Percentiles rank a stretch among this genome's conserved stretches.
These are phyloP conservation scores for Atherinosoma microstoma DNA, from an alignment of 2,797 vertebrate species.

Conservation along the genomic window DNA sequence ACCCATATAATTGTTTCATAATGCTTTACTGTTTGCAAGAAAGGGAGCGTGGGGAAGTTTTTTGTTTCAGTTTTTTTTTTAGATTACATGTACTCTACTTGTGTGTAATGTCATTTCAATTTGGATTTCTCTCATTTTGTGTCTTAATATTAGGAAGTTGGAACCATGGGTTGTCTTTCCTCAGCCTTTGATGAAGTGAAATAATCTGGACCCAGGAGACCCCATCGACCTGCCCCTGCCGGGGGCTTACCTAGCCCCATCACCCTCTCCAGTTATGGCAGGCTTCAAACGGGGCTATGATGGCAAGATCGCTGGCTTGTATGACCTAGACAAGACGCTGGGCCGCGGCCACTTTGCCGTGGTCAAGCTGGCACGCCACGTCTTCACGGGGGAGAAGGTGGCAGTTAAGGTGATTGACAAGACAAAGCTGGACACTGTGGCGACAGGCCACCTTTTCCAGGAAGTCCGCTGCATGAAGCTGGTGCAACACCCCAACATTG, in stretches of 20 bases:
- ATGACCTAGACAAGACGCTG: slow-evolving; percentile 97
- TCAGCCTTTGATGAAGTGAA: slow-evolving; percentile 80
- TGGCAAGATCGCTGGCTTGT: slow-evolving; percentile 97
- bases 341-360: slow-evolving; percentile 98
- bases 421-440: slow-evolving; percentile 94
- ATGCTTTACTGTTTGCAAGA: background rate
- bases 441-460: slow-evolving; percentile 97
- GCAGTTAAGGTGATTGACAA: slow-evolving; percentile 99
- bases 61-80: background rate
- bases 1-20: background rate
- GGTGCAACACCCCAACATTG: slow-evolving; percentile 98
- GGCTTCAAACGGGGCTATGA: slow-evolving; percentile 97
- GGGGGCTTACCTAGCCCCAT: slow-evolving; percentile 56
- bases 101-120: background rate
- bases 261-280: slow-evolving; percentile 86
- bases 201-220: slow-evolving; percentile 81
- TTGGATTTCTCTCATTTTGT: slow-evolving; percentile 3
- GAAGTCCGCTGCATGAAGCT: slow-evolving; percentile 99
- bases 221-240: slow-evolving; percentile 63
- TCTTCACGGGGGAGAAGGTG: slow-evolving; percentile 98
- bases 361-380: slow-evolving; percentile 96
- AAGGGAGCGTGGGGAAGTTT: background rate
- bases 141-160: slow-evolving; percentile 71
- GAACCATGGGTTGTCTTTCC: slow-evolving; percentile 85
- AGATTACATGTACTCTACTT: background rate